Conservation (phyloP, 2,797 vertebrate genomes). For the Todus mexicanus region DNA sequence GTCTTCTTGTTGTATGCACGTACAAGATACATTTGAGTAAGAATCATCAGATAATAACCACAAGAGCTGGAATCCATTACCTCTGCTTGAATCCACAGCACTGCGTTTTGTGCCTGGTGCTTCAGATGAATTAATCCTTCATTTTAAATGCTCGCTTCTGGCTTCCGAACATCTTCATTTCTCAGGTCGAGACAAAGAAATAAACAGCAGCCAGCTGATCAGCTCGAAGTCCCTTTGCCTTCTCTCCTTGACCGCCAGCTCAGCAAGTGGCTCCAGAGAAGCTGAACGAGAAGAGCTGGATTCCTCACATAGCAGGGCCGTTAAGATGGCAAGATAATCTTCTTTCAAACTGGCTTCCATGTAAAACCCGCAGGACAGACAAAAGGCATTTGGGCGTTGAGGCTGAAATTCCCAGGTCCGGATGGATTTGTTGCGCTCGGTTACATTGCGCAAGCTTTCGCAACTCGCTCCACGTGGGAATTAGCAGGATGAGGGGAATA, state of each 20-base stretch:
- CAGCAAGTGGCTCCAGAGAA: background rate
- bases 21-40: background rate
- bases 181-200: background rate
- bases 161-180: background rate
- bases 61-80: background rate
- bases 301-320: background rate
- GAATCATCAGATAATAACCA: background rate
- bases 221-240: background rate
- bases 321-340: background rate
- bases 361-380: background rate
- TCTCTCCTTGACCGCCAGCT: background rate
- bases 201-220: background rate
- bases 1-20: background rate
- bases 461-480: background rate
- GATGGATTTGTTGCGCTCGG: background rate
- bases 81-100: accelerated
- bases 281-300: background rate
- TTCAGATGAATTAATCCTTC: background rate
- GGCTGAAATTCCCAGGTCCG: background rate
- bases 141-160: background rate
- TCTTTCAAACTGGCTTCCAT: background rate
- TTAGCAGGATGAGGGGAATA: background rate
- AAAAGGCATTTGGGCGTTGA: background rate
- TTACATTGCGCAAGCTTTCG: background rate
- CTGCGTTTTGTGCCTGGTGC: background rate